phyloP scores from a whole-genome alignment of 2,113 vertebrate species.

The Ifrita kowaldi region DNA sequence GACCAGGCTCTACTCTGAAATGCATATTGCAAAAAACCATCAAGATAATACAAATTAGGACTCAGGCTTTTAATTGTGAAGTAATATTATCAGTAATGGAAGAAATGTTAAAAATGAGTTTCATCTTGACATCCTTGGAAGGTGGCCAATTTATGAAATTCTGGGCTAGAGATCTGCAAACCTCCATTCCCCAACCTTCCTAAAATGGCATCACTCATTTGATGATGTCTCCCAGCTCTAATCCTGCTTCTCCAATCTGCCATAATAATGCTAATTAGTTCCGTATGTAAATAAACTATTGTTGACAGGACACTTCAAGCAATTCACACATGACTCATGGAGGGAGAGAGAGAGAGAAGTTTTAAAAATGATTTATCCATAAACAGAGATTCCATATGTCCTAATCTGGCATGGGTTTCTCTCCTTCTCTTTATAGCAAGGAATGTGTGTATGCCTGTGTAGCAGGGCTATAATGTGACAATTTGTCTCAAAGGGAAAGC shows the following conservation, averaged over 20 bases:
- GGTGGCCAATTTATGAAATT: not conserved
- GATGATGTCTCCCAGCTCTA: not conserved
- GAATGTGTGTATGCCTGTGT: conserved; percentile 38
- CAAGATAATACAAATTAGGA: not conserved
- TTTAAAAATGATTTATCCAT: conserved; percentile 59
- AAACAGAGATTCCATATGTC: conserved; percentile 65
- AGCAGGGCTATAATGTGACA: conserved; percentile 46
- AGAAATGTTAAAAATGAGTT: conserved; percentile 5
- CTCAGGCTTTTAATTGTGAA: not conserved
- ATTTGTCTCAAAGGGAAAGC: conserved; percentile 22
- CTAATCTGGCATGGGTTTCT: conserved; percentile 49
- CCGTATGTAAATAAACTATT: conserved; percentile 63
- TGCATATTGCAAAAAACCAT: not conserved
- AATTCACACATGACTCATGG: conserved; percentile 12
- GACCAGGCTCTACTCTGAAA: not conserved
- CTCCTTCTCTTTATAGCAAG: conserved; percentile 50
- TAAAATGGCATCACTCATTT: conserved; percentile 17
- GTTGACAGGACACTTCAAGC: conserved; percentile 56
- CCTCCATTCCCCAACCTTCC: conserved; percentile 9
- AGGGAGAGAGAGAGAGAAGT: not conserved
- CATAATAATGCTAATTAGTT: conserved; percentile 53
- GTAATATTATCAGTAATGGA: not conserved
- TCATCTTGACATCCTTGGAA: not conserved
- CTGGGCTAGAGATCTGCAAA: not conserved
- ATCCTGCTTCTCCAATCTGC: conserved; percentile 7